phyloP scores from a whole-genome alignment of 2,888 invertebrate genomes.

The Esperia sulphurella region DNA sequence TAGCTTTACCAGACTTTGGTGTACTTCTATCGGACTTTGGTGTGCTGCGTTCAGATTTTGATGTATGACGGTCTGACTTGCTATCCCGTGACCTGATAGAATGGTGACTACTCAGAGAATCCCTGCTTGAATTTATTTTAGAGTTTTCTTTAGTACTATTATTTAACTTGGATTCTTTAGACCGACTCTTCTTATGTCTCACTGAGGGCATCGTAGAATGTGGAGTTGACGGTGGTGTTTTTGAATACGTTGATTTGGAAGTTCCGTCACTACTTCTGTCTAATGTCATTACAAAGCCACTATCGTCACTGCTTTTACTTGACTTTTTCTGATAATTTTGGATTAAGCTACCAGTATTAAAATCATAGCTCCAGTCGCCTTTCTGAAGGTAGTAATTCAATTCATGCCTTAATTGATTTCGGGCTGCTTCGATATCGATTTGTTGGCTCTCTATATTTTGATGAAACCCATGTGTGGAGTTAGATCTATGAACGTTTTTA shows the following conservation, averaged over 20 bases:
- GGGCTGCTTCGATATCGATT: constrained; percentile 66
- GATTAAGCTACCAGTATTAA: constrained; percentile 69
- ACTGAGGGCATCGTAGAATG: constrained; percentile 70
- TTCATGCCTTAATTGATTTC: constrained; percentile 70
- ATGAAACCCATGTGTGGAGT: constrained; percentile 80
- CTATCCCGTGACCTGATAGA: constrained; percentile 72
- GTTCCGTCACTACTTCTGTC: constrained; percentile 74
- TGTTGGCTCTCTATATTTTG: constrained; percentile 63
- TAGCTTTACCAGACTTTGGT: constrained; percentile 66
- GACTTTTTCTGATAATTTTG: constrained; percentile 75
- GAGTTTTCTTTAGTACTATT: constrained; percentile 56
- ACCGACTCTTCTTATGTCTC: constrained; percentile 69
- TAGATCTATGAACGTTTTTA: constrained; percentile 81
- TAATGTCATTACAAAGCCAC: constrained; percentile 73
- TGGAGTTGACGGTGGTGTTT: constrained; percentile 71
- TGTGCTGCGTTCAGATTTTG: constrained; percentile 70
- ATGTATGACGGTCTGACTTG: constrained; percentile 68
- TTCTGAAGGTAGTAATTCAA: constrained; percentile 72
- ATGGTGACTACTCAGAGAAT: constrained; percentile 74
- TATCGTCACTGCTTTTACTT: constrained; percentile 73
- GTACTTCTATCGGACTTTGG: constrained; percentile 67
- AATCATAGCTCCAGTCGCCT: constrained; percentile 74
- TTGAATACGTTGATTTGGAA: constrained; percentile 70
- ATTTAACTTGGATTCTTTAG: constrained; percentile 68
- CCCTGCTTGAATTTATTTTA: constrained; percentile 70